Percentiles rank a stretch among this genome's conserved stretches.
Conservation (phyloP, 2,113 vertebrate species). For the Hippopotamus amphibius region DNA sequence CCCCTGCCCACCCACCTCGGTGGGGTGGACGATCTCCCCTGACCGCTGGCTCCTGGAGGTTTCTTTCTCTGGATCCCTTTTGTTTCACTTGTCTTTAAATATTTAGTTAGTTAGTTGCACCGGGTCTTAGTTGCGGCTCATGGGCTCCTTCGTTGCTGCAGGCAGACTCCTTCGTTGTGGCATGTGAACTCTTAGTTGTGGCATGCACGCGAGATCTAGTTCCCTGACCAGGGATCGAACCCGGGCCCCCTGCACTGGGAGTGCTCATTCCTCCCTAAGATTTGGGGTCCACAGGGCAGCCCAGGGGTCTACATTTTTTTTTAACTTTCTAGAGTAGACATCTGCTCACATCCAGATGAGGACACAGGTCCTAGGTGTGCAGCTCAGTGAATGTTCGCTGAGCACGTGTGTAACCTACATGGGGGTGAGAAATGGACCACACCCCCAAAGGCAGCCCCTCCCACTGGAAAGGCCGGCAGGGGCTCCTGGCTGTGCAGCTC, state of each 20-base stretch:
- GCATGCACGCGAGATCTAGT: too few relatives aligned
- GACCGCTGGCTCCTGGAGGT: too few relatives aligned
- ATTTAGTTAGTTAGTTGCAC: too few relatives aligned
- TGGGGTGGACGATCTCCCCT: neutral
- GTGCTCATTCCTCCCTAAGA: fast-evolving
- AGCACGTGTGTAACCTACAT: fast-evolving
- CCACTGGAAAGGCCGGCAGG: neutral
- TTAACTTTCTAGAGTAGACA: neutral
- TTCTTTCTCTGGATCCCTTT: neutral
- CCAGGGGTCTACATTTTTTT: neutral
- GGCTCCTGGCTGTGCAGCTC: neutral
- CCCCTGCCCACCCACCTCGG: too few relatives aligned
- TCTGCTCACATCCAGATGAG: neutral
- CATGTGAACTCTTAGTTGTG: too few relatives aligned
- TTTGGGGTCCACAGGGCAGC: neutral
- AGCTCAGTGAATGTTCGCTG: fast-evolving
- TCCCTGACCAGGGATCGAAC: too few relatives aligned
- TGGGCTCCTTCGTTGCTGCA: too few relatives aligned
- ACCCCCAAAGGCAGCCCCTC: neutral
- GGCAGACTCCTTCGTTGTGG: too few relatives aligned
- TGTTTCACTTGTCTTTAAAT: neutral
- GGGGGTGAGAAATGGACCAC: neutral
- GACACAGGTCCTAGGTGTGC: too few relatives aligned
- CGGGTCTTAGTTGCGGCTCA: too few relatives aligned
- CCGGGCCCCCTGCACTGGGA: too few relatives aligned